Percentiles rank a stretch among this genome's conserved stretches.
These are phyloP conservation scores for Hesperophylax magnus DNA, from an alignment of 1,140 invertebrate genomes.

Conservation along the genomic window DNA sequence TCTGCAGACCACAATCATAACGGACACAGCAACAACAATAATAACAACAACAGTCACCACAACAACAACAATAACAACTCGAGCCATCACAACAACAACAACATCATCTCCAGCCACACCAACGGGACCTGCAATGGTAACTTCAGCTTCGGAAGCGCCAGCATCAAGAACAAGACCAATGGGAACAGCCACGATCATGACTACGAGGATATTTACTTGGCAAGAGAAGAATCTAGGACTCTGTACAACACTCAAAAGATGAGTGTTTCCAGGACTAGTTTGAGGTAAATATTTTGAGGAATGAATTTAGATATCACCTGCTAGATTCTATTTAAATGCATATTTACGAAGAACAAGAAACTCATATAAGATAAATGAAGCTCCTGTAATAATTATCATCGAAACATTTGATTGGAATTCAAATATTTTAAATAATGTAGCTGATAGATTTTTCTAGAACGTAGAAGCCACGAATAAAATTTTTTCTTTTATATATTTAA, in stretches of 20 bases:
- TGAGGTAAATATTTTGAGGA: constrained; percentile 1
- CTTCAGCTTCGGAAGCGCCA: constrained; percentile 23
- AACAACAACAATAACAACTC: constrained; percentile 43
- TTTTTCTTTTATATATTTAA: no score
- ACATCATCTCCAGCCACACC: not conserved
- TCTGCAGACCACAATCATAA: constrained; percentile 55
- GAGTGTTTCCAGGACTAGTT: constrained; percentile 6
- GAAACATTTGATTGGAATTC: no score
- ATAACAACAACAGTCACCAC: constrained; percentile 29
- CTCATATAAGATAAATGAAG: no score
- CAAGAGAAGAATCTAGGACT: constrained; percentile 71
- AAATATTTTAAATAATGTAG: no score
- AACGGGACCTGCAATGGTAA: constrained; percentile 29
- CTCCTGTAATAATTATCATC: no score
- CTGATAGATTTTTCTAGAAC: no score
- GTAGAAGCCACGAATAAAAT: no score
- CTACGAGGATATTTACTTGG: constrained; percentile 82
- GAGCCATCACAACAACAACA: constrained; percentile 23
- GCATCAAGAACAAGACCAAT: constrained; percentile 60
- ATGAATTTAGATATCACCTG: no score
- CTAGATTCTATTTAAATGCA: no score
- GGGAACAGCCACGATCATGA: constrained; percentile 74
- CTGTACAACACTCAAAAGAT: constrained; percentile 46
- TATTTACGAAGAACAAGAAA: no score
- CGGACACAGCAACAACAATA: constrained; percentile 54